Evolutionary conservation across 2,113 vertebrate species (phyloP), one percentile per base, ranked within the genome.

Genomic region (Ophthalmolycus amberensis): DNA sequence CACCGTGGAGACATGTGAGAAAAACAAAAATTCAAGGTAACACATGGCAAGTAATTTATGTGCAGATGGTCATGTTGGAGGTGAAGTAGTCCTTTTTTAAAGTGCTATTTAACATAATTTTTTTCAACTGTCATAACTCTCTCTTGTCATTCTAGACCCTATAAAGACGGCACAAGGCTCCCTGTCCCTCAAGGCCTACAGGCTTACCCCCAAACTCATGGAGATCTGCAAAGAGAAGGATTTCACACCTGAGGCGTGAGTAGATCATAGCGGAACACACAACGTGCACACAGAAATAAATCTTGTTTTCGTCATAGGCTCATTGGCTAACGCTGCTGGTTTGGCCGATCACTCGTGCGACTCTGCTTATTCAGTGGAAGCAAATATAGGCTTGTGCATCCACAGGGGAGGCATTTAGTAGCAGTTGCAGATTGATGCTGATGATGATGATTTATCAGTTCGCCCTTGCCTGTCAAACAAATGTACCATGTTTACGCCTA

Each of bases 141-240:
- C 88, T 76, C 8, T 76, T 63, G 14, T 88, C 16, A 60, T 75
- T 88, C 5, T 65, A 99, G 98, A 99, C 94, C 98, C 98, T 12
- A 97, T 99, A 90, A 99, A 99, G 94, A 99, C 97, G 5, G 96
- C 96, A 11, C 98, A 99, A 81, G 98, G 98, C 15, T 99, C 97
- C 71, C 95, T 99, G 80, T 99, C 97, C 9, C 96, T 99, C 64
- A 99, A 99, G 94, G 98, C 98, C 4, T 99, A 99, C 93, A 96
- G 98, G 75, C 95, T 99, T 71, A 99, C 98, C 75, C 97, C 98
- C 34, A 99, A 98, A 92, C 94, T 99, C 90, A 99, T 99, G 98
- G 98, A 99, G 91, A 97, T 99, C 94, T 99, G 97, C 93, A 99
- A 99, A 93, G 98, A 99, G 90, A 99, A 99, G 87, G 98, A 99